Evolutionary conservation across 2,888 invertebrate genomes (phyloP).

Genomic region (Endotricha flammealis): DNA sequence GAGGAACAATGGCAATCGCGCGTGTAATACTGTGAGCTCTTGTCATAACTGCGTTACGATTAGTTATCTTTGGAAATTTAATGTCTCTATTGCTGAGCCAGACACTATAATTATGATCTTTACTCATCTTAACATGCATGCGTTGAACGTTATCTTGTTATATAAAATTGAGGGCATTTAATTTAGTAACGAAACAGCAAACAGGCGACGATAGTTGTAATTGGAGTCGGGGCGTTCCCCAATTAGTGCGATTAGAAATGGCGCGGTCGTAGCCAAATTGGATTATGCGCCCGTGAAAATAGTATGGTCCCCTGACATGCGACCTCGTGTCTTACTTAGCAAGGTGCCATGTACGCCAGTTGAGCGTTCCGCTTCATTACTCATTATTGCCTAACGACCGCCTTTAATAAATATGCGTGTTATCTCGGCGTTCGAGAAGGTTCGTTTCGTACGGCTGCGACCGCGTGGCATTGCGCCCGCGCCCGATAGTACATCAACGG

Average conservation of each 20-base stretch:
- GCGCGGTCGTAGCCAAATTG: conserved; percentile 43
- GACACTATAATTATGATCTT: too few species aligned
- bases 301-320: conserved; percentile 28
- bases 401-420: conserved; percentile 58
- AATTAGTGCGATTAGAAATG: conserved; percentile 56
- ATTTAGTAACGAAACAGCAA: conserved; percentile 28
- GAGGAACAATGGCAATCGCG: conserved; percentile 42
- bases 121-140: conserved; percentile 12
- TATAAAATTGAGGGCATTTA: conserved; percentile 31
- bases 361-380: conserved; percentile 35
- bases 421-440: conserved; percentile 64
- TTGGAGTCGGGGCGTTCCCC: conserved; percentile 45
- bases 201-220: conserved; percentile 41
- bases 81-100: conserved; percentile 34
- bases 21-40: conserved; percentile 29
- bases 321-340: conserved; percentile 30
- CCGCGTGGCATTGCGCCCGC: conserved; percentile 51
- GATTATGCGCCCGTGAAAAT: conserved; percentile 43
- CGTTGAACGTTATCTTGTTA: conserved; percentile 25
- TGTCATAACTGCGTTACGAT: conserved; percentile 39
- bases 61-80: conserved; percentile 33
- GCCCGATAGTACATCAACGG: conserved; percentile 28
- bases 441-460: conserved; percentile 46
- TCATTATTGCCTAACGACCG: conserved; percentile 54
- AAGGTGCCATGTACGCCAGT: conserved; percentile 22